Conservation (phyloP, 2,888 invertebrate species). For the Dasysyrphus tricinctus region DNA sequence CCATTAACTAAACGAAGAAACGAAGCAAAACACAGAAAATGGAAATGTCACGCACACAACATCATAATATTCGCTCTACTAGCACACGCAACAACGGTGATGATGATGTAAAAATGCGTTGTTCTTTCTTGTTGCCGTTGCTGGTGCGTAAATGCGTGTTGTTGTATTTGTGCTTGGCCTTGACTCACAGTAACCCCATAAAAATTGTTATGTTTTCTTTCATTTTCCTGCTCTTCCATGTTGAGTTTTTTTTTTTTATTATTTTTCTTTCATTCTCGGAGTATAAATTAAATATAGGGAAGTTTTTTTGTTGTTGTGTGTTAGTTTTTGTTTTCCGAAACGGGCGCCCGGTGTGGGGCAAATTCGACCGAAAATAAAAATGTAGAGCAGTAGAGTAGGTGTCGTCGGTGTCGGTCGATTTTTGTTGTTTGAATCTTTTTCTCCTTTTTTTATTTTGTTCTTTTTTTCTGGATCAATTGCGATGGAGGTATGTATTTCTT, state of each 20-base stretch:
- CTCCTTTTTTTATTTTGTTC: slow-evolving; percentile 9
- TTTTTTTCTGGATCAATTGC: slow-evolving; percentile 25
- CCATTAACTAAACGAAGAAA: slow-evolving; percentile 58
- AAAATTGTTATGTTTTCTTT: slow-evolving; percentile 53
- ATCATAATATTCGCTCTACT: background rate
- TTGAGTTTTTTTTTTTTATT: slow-evolving; percentile 10
- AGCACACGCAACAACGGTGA: slow-evolving; percentile 12
- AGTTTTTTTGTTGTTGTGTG: slow-evolving; percentile 12
- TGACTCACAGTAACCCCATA: slow-evolving; percentile 73
- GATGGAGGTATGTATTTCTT: slow-evolving; percentile 4
- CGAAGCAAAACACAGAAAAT: slow-evolving; percentile 72
- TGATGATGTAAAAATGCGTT: slow-evolving; percentile 59
- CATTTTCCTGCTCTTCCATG: slow-evolving; percentile 30
- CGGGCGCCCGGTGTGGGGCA: slow-evolving; percentile 37
- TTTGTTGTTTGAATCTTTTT: slow-evolving; percentile 20
- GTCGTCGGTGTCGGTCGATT: slow-evolving; percentile 64
- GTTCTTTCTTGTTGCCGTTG: slow-evolving; percentile 13
- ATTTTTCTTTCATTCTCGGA: background rate
- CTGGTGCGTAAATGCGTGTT: slow-evolving; percentile 61
- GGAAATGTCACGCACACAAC: slow-evolving; percentile 28
- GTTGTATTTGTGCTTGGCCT: slow-evolving; percentile 65
- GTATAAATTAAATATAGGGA: slow-evolving; percentile 37
- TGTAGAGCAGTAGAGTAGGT: slow-evolving; percentile 69
- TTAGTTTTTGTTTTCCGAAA: slow-evolving; percentile 3
- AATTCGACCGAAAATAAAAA: slow-evolving; percentile 68